Conservation (phyloP, 2,888 invertebrate species). For the Emesis russula region DNA sequence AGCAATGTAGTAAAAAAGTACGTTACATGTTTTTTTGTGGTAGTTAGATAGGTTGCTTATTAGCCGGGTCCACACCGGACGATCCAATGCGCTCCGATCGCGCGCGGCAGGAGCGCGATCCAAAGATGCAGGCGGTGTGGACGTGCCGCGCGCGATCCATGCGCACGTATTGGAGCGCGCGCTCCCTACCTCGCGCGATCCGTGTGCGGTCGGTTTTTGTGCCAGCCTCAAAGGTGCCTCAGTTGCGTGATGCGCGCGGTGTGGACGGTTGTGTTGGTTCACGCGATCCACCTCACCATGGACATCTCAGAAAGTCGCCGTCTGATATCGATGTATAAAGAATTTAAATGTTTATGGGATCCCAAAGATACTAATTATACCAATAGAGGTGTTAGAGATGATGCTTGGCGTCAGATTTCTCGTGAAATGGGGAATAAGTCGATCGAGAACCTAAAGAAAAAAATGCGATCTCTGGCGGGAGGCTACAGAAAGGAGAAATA, state of each 20-base stretch:
- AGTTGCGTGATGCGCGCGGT: constrained; percentile 23
- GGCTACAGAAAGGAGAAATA: constrained; percentile 83
- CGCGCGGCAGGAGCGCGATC: constrained; percentile 61
- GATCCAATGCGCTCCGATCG: constrained; percentile 46
- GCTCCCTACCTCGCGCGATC: not conserved
- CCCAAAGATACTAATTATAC: constrained; percentile 83
- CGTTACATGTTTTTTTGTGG: too few relatives aligned
- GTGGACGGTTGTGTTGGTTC: constrained; percentile 25
- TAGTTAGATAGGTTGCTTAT: too few relatives aligned
- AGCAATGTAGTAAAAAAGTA: too few relatives aligned
- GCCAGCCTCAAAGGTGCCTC: not conserved
- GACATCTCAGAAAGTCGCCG: not conserved
- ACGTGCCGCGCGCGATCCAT: constrained; percentile 40
- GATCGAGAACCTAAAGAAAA: constrained; percentile 77
- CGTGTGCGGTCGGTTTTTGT: constrained; percentile 1
- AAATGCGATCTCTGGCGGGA: constrained; percentile 82
- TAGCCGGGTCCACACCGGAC: constrained; percentile 50
- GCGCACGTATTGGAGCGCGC: not conserved
- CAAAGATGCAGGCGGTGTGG: constrained; percentile 59
- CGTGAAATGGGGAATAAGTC: constrained; percentile 42
- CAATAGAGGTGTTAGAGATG: constrained; percentile 87
- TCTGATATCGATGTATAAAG: constrained; percentile 13
- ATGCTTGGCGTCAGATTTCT: constrained; percentile 82
- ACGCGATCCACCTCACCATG: not conserved
- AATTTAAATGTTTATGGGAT: constrained; percentile 84